These are phyloP conservation scores for Urocitellus parryii DNA, from an alignment of 2,113 vertebrate species.

Conservation along the genomic window DNA sequence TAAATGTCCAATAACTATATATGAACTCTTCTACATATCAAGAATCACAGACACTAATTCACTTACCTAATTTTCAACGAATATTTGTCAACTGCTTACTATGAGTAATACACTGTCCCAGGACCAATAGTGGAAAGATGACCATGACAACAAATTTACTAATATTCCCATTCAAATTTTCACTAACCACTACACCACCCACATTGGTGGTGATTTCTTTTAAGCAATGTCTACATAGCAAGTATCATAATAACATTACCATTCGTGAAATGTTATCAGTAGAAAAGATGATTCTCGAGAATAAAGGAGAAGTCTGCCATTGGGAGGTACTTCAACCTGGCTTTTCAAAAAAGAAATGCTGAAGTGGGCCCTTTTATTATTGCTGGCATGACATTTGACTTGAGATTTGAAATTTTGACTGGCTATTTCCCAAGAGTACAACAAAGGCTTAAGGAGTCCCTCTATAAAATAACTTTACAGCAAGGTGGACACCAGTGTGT, in stretches of 20 bases:
- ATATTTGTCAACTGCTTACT: neutral
- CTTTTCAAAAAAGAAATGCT: slow-evolving; percentile 49
- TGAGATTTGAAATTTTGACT: slow-evolving; percentile 56
- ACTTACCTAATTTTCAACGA: neutral
- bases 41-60: neutral
- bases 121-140: neutral
- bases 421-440: neutral
- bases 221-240: neutral
- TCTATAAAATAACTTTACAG: slow-evolving; percentile 14
- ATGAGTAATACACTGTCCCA: neutral
- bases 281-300: slow-evolving; percentile 14
- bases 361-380: neutral
- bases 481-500: neutral
- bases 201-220: neutral
- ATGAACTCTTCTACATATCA: slow-evolving; percentile 6
- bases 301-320: slow-evolving; percentile 39
- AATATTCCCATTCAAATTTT: neutral
- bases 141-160: neutral
- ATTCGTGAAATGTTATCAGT: slow-evolving; percentile 6
- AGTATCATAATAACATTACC: neutral
- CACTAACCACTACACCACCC: neutral
- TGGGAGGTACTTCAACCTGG: neutral
- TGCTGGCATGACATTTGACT: slow-evolving; percentile 5
- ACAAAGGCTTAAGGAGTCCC: slow-evolving; percentile 1
- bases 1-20: neutral